Conservation (phyloP, 2,888 invertebrate species). For the Proisotoma minuta region DNA sequence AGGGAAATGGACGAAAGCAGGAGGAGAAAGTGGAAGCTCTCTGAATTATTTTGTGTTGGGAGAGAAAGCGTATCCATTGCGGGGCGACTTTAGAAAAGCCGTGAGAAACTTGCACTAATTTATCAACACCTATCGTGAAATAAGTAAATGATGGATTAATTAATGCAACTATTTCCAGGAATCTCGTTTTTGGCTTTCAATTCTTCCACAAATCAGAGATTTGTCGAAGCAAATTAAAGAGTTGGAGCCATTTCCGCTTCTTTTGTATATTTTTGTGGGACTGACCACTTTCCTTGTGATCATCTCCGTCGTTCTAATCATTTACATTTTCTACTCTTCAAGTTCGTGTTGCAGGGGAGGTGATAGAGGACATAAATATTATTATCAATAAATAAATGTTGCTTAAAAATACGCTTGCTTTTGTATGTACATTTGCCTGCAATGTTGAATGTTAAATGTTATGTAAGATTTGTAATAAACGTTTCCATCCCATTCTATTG, state of each 20-base stretch:
- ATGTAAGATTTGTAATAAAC: no score
- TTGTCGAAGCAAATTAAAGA: conserved; percentile 30
- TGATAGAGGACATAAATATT: no score
- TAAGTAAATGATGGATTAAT: background rate
- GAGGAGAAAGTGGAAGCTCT: conserved; percentile 19
- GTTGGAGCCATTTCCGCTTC: conserved; percentile 33
- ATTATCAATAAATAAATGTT: background rate
- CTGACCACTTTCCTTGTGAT: conserved; percentile 22
- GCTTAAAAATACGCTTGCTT: no score
- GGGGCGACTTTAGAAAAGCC: conserved; percentile 34
- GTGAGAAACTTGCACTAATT: conserved; percentile 18
- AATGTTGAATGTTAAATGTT: no score
- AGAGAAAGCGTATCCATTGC: conserved; percentile 25
- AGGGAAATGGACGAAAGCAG: conserved; percentile 29
- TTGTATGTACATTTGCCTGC: no score
- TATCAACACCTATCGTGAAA: background rate
- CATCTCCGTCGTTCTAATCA: conserved; percentile 24
- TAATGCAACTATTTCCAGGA: conserved; percentile 24
- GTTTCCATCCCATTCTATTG: no score
- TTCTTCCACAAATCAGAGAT: conserved; percentile 30
- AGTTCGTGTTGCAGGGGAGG: background rate
- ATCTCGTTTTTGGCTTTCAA: conserved; percentile 37
- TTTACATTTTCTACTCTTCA: conserved; percentile 20
- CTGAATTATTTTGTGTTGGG: conserved; percentile 33
- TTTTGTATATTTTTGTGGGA: conserved; percentile 37